phyloP scores from a whole-genome alignment of 2,888 invertebrate genomes.

The Pherbina coryleti region DNA sequence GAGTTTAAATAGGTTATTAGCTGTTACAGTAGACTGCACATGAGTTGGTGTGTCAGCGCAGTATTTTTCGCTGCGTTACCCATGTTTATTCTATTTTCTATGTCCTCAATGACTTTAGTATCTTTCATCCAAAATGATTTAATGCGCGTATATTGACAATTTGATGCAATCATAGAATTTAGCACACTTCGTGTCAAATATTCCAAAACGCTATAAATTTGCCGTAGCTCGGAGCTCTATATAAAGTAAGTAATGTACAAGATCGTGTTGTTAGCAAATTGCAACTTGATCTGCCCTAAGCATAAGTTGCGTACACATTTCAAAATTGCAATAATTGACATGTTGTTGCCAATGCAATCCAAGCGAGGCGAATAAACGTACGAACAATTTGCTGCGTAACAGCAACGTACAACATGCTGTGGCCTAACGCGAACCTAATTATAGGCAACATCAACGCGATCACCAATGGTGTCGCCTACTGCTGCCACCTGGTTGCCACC shows the following conservation, averaged over 20 bases:
- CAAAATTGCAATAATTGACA: conserved; percentile 60
- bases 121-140: no score
- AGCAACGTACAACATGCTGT: background rate
- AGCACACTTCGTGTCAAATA: no score
- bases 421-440: conserved; percentile 14
- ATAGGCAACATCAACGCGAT: conserved; percentile 1
- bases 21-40: no score
- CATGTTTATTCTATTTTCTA: no score
- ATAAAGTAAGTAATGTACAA: background rate
- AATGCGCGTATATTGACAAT: no score
- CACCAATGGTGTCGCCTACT: conserved; percentile 52
- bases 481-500: conserved; percentile 34
- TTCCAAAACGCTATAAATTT: no score
- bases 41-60: no score
- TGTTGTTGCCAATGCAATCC: conserved; percentile 51
- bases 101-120: no score
- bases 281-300: conserved; percentile 17
- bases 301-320: conserved; percentile 50
- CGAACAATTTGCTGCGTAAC: background rate
- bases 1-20: no score
- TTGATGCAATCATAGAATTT: no score
- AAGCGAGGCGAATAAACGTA: background rate
- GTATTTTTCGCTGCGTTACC: no score
- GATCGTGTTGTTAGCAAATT: conserved; percentile 8
- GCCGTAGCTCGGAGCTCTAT: no score